phyloP scores from a whole-genome alignment of 2,797 vertebrate species.

The Dromococcyx pavoninus region DNA sequence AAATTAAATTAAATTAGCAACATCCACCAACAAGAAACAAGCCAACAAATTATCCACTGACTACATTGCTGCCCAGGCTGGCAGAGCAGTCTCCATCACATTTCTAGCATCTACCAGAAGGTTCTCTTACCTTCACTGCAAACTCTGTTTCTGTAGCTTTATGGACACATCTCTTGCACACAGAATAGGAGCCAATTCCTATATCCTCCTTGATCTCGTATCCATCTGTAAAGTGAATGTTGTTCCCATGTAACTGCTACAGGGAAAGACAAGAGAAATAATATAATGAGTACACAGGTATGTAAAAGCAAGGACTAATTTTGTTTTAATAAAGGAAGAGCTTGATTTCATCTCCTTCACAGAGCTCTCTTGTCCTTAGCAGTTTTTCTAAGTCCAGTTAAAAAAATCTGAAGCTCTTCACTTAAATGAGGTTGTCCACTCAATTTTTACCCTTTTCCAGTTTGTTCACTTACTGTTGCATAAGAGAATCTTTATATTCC shows the following conservation, averaged over 20 bases:
- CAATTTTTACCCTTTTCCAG: not conserved
- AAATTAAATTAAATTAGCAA: not conserved
- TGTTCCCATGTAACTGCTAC: constrained; percentile 90
- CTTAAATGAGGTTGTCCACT: not conserved
- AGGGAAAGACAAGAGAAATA: constrained; percentile 6
- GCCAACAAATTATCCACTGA: not conserved
- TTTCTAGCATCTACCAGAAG: not conserved
- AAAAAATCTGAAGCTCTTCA: not conserved
- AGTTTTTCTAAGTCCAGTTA: not conserved
- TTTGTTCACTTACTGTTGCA: not conserved
- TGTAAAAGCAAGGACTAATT: not conserved
- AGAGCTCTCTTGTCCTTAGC: not conserved
- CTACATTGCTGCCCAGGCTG: not conserved
- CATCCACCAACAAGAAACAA: not conserved
- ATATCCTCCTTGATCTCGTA: constrained; percentile 94
- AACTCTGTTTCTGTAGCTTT: constrained; percentile 91
- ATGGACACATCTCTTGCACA: constrained; percentile 90
- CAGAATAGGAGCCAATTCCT: constrained; percentile 83
- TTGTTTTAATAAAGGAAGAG: not conserved
- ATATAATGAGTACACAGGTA: not conserved
- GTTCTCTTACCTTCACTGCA: constrained; percentile 89
- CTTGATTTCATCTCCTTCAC: not conserved
- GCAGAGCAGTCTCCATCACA: not conserved
- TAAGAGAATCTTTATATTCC: not conserved
- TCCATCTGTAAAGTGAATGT: constrained; percentile 87